Percentiles rank a stretch among this genome's conserved stretches.
phyloP scores from a whole-genome alignment of 2,888 invertebrate genomes.

The Pyralis farinalis region DNA sequence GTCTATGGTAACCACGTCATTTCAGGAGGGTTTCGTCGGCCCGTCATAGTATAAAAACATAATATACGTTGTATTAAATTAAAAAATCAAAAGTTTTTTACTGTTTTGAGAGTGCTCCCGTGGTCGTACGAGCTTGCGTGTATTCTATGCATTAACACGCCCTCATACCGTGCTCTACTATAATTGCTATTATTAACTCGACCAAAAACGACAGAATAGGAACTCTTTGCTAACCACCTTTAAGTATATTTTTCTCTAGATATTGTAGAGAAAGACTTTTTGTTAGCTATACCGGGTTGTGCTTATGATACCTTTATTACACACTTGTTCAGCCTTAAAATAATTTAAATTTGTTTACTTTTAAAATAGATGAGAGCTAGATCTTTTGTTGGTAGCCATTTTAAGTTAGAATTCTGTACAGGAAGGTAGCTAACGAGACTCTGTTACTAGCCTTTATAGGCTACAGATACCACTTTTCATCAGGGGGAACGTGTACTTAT shows the following conservation, averaged over 20 bases:
- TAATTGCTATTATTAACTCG: constrained; percentile 46
- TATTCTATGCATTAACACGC: constrained; percentile 45
- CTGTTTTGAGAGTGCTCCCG: constrained; percentile 19
- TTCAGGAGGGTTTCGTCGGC: neutral
- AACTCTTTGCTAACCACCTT: constrained; percentile 20
- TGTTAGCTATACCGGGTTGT: constrained; percentile 27
- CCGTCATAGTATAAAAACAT: neutral
- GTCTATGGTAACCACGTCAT: no score
- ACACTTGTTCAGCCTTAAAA: neutral
- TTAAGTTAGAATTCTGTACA: no score
- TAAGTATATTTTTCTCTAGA: constrained; percentile 19
- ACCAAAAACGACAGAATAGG: constrained; percentile 19
- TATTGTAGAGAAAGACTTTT: constrained; percentile 16
- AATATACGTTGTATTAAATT: neutral
- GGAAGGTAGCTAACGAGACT: no score
- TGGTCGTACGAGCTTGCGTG: constrained; percentile 37
- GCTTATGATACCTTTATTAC: constrained; percentile 24
- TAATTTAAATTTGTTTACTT: neutral
- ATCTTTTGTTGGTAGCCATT: no score
- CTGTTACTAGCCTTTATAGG: no score
- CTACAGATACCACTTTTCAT: no score
- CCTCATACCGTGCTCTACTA: constrained; percentile 34
- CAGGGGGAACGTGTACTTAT: no score
- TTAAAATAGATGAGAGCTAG: neutral
- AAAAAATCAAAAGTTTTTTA: constrained; percentile 17